These are phyloP conservation scores for Gallinago nigripennis DNA, from an alignment of 2,797 vertebrate species.

Conservation along the genomic window DNA sequence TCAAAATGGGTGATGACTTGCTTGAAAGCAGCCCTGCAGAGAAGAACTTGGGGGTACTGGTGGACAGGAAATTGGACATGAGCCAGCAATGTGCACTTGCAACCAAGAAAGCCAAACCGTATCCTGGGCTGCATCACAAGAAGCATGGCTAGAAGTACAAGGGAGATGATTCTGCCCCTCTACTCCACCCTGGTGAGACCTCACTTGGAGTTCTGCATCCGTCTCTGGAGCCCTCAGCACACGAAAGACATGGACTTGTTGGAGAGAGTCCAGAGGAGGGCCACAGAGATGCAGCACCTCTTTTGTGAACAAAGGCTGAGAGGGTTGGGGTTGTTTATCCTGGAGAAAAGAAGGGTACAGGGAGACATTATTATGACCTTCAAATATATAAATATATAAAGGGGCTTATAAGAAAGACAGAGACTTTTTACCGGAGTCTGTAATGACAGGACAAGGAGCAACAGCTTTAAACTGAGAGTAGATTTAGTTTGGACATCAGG, in stretches of 20 bases:
- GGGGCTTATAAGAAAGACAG: not conserved
- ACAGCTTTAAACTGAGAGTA: not conserved
- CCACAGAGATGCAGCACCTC: not conserved
- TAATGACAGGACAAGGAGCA: not conserved
- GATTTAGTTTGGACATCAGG: too few species aligned
- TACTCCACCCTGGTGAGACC: fast-evolving
- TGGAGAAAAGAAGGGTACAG: not conserved
- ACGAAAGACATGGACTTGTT: not conserved
- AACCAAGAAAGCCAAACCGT: fast-evolving
- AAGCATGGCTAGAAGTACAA: fast-evolving
- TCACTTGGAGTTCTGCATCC: fast-evolving
- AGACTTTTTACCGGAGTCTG: not conserved
- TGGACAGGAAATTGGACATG: not conserved
- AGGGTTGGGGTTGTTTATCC: not conserved
- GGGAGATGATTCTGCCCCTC: not conserved
- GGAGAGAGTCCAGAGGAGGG: not conserved
- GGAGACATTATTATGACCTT: not conserved
- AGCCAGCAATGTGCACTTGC: fast-evolving
- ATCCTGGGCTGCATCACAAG: not conserved
- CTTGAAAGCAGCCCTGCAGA: not conserved
- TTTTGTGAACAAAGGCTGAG: not conserved
- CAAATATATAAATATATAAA: not conserved
- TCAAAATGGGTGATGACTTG: not conserved
- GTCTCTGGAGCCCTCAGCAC: not conserved
- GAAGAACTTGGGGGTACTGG: not conserved